phyloP scores from a whole-genome alignment of 2,113 vertebrate genomes.

The Burhinus oedicnemus region DNA sequence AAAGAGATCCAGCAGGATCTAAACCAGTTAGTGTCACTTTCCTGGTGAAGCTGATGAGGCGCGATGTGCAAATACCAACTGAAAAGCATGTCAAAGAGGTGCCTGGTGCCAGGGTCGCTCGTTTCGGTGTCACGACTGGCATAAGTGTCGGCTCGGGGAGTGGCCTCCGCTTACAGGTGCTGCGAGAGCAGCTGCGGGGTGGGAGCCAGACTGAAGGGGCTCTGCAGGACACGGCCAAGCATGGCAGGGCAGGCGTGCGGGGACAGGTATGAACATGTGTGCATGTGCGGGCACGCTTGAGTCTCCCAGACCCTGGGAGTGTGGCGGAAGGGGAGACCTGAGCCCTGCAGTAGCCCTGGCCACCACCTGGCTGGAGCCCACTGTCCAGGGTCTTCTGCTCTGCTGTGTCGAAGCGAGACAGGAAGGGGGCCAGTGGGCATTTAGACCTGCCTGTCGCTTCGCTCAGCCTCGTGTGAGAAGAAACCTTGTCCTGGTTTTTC shows the following conservation, averaged over 20 bases:
- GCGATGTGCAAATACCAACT: background rate
- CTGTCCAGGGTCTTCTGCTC: background rate
- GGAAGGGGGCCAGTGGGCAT: background rate
- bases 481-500: conserved; percentile 77
- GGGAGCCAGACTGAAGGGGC: too few species aligned
- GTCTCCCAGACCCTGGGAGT: background rate
- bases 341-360: background rate
- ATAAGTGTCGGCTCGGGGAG: background rate
- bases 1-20: background rate
- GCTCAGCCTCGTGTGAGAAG: conserved; percentile 22
- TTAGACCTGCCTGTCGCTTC: background rate
- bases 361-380: background rate
- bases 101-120: background rate
- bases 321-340: background rate
- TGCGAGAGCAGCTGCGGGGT: background rate
- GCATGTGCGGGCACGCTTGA: background rate
- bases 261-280: fast-evolving
- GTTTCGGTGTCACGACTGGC: fast-evolving
- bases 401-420: background rate
- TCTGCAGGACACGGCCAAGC: too few species aligned
- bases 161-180: background rate
- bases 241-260: background rate
- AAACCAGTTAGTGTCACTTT: background rate
- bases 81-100: background rate
- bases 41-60: background rate